Base-by-base conservation (phyloP, 2,888 invertebrate species). In the Papilio gigon region DNA sequence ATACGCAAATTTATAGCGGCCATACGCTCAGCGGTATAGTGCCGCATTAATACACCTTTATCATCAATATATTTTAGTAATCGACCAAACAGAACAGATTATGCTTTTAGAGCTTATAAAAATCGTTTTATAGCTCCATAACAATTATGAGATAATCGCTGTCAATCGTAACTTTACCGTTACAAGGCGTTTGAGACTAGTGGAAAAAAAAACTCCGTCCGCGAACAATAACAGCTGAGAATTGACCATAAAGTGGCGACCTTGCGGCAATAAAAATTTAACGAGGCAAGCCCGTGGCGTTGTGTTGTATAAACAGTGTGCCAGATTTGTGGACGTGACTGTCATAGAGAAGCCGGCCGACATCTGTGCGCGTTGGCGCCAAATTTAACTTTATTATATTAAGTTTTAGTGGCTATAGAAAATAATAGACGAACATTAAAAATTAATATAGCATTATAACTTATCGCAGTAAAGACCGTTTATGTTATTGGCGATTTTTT, bases 251-350 rank as follows among this genome's bases (percentile, higher is more conserved):
- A 92, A 92, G 84, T 84, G 87, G 83, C 90, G 92, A 92, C 92
- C 92, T 92, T 92, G 92, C 76, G 87, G 92, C 86, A 85, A 92
- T 92, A 92, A 92, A 92, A 92, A 89, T 92, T 92, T 92, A 92
- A 92, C 92, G 90, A 92, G 87, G 85, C 80, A 81, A 84, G 84
- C 84, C 84, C 84, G 87, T 82, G 79, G 84, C 74, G 80, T 83
- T 78, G 79, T 80, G 76, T 84, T 84, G 83, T 87, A 84, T 82
- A 82, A 87, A 84, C 86, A 87, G 81, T 83, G 82, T 80, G 85
- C 84, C 84, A 84, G 87, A 86, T 85, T 86, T 80, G 80, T 80
- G 80, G 76, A 90, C 90, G 90, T 90, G 90, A 89, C 88, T 85
- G 84, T 87, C 90, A 88, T 91, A 89, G 90, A 83, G 87, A 89